Conservation (phyloP, 1,140 invertebrate genomes). For the Apis mellifera region Amel_HAv3.1 CM009942.2:7253501-7254000, state of each 20-base stretch:
- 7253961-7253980: not conserved
- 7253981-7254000: not conserved
- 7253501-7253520: too few relatives aligned
- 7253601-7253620: too few relatives aligned
- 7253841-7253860: slow-evolving; percentile 3
- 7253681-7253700: not conserved
- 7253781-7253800: not conserved
- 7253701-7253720: not conserved
- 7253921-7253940: too few relatives aligned
- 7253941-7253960: not conserved
- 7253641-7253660: not conserved
- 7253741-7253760: not conserved
- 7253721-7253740: too few relatives aligned
- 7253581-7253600: too few relatives aligned
- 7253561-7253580: too few relatives aligned
- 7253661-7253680: too few relatives aligned
- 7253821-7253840: not conserved
- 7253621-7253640: not conserved
- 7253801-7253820: not conserved
- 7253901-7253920: not conserved
- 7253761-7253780: not conserved
- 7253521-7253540: too few relatives aligned
- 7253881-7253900: not conserved
- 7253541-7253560: too few relatives aligned
- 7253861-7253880: not conserved